phyloP scores from a whole-genome alignment of 2,113 vertebrate genomes.

The Holacanthus passer region DNA sequence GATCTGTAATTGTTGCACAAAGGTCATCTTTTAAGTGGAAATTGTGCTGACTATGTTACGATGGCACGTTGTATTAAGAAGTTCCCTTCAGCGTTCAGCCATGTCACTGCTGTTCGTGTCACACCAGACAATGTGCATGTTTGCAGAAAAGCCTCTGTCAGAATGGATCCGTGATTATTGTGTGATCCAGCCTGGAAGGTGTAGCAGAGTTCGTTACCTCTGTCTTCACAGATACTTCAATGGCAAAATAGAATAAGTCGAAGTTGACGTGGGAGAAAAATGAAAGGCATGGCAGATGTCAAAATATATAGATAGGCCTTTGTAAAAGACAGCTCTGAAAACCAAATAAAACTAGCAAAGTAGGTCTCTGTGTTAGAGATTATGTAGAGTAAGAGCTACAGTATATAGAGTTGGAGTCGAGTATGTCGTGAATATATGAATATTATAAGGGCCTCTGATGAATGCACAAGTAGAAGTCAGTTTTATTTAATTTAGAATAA shows the following conservation, averaged over 20 bases:
- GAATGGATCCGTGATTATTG: conserved; percentile 43
- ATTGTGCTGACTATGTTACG: conserved; percentile 21
- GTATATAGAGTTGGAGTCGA: background rate
- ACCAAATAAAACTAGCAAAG: conserved; percentile 3
- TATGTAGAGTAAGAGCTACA: conserved; percentile 1
- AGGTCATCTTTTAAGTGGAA: conserved; percentile 33
- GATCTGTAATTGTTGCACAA: background rate
- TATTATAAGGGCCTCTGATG: background rate
- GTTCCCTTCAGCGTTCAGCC: conserved; percentile 14
- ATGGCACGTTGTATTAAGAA: conserved; percentile 6
- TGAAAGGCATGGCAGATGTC: conserved; percentile 33
- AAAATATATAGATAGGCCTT: conserved; percentile 19
- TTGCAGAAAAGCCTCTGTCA: conserved; percentile 66
- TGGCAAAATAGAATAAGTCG: conserved; percentile 35
- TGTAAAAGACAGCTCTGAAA: conserved; percentile 28
- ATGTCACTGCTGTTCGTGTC: conserved; percentile 42
- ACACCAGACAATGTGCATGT: conserved; percentile 35
- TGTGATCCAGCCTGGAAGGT: conserved; percentile 55
- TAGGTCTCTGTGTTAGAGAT: conserved; percentile 7
- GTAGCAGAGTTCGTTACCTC: background rate
- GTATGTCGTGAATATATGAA: conserved; percentile 1
- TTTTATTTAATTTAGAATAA: conserved; percentile 4
- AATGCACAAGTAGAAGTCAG: background rate
- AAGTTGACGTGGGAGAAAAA: conserved; percentile 47
- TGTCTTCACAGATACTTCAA: conserved; percentile 21